A percentile compares a stretch with the other conserved stretches of the same genome.
phyloP scores from a whole-genome alignment of 2,797 vertebrate species.

The Kryptopterus vitreolus region DNA sequence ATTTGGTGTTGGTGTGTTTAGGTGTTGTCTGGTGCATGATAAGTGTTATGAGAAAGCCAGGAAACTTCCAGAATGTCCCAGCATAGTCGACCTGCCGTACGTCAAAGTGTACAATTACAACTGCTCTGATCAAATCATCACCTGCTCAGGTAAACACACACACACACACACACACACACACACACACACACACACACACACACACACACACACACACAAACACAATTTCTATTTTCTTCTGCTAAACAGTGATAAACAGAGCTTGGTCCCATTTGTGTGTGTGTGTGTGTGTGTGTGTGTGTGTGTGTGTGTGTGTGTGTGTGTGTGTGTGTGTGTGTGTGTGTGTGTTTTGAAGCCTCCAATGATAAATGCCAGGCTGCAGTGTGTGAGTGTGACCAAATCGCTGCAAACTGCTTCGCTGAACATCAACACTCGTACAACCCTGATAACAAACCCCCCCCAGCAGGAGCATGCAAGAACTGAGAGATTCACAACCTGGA shows the following conservation, averaged over 20 bases:
- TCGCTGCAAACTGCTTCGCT: conserved; percentile 70
- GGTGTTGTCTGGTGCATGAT: conserved; percentile 51
- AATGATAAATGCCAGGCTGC: conserved; percentile 69
- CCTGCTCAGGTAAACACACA: conserved; percentile 37
- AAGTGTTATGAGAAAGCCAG: conserved; percentile 35
- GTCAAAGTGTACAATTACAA: conserved; percentile 39
- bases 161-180: neutral
- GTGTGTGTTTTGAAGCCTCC: conserved; percentile 56
- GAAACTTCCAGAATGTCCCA: conserved; percentile 27
- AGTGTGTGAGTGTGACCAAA: conserved; percentile 72
- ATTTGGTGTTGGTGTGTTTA: conserved; percentile 5
- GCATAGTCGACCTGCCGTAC: conserved; percentile 22
- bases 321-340: neutral
- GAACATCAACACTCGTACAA: conserved; percentile 53
- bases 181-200: neutral
- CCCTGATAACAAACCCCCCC: conserved; percentile 64
- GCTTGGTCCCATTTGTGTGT: neutral
- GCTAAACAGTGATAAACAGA: too few relatives aligned
- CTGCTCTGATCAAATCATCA: conserved; percentile 30
- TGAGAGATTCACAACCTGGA: neutral
- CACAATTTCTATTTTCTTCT: too few relatives aligned
- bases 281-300: neutral
- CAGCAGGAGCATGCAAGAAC: conserved; percentile 58
- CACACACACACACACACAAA: neutral
- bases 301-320: neutral